phyloP scores from a whole-genome alignment of 2,888 invertebrate genomes.

The Osedax frankpressi region DNA sequence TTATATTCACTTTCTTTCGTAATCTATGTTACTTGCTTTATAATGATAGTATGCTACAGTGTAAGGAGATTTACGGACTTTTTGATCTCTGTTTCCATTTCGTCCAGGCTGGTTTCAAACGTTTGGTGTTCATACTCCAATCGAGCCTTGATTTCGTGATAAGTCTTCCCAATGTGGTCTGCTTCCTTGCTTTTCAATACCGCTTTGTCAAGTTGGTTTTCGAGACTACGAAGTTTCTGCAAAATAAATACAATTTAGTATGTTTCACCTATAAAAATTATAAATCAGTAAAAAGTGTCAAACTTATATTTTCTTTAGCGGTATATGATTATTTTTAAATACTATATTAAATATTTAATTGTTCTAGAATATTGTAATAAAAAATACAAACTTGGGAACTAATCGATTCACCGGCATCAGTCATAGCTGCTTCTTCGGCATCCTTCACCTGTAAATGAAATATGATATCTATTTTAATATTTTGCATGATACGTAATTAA shows the following conservation, averaged over 20 bases:
- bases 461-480: too few species aligned
- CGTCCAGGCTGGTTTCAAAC: constrained; percentile 40
- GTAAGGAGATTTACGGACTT: too few species aligned
- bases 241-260: constrained; percentile 15
- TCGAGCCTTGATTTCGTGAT: constrained; percentile 42
- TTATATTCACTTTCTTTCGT: too few species aligned
- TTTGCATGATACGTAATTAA: too few species aligned
- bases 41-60: too few species aligned
- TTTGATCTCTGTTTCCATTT: constrained; percentile 41
- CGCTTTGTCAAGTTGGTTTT: constrained; percentile 35
- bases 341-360: too few species aligned
- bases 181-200: constrained; percentile 45
- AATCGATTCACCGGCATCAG: constrained; percentile 42
- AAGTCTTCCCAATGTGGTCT: constrained; percentile 43
- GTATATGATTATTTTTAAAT: too few species aligned
- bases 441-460: constrained; percentile 38
- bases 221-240: constrained; percentile 40
- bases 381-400: constrained; percentile 37
- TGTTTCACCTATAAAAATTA: too few species aligned
- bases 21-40: too few species aligned
- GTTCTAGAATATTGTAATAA: too few species aligned
- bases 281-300: too few species aligned
- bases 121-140: constrained; percentile 42
- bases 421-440: constrained; percentile 39
- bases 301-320: too few species aligned